phyloP scores from a whole-genome alignment of 2,797 vertebrate genomes.

The Momotus momota region DNA sequence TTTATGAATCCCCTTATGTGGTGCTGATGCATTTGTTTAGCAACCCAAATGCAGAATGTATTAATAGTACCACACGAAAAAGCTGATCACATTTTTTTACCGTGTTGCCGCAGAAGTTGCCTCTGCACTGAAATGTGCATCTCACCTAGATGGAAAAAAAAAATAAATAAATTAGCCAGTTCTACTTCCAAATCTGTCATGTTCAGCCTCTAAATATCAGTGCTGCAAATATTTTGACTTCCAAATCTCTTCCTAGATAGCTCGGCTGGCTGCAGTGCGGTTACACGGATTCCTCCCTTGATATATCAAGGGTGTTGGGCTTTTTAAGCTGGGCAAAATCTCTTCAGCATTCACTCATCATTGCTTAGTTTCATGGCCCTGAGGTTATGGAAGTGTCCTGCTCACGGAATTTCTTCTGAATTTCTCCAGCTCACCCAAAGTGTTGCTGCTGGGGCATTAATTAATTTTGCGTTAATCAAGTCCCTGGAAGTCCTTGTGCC shows the following conservation, averaged over 20 bases:
- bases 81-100: background rate
- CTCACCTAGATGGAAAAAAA: background rate
- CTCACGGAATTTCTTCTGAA: background rate
- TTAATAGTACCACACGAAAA: background rate
- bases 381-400: background rate
- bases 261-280: background rate
- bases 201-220: background rate
- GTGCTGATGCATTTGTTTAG: background rate
- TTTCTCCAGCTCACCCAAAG: background rate
- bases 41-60: background rate
- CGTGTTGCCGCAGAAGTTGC: background rate
- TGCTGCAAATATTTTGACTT: background rate
- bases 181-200: background rate
- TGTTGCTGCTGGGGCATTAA: background rate
- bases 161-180: background rate
- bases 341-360: background rate
- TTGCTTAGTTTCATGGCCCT: background rate
- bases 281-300: background rate
- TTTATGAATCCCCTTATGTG: background rate
- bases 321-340: background rate
- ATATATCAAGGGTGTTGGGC: accelerated
- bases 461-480: background rate
- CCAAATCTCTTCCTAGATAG: background rate
- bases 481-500: background rate
- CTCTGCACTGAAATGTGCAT: background rate